phyloP scores from a whole-genome alignment of 2,888 invertebrate genomes.

The Liopterus haemorrhoidalis region DNA sequence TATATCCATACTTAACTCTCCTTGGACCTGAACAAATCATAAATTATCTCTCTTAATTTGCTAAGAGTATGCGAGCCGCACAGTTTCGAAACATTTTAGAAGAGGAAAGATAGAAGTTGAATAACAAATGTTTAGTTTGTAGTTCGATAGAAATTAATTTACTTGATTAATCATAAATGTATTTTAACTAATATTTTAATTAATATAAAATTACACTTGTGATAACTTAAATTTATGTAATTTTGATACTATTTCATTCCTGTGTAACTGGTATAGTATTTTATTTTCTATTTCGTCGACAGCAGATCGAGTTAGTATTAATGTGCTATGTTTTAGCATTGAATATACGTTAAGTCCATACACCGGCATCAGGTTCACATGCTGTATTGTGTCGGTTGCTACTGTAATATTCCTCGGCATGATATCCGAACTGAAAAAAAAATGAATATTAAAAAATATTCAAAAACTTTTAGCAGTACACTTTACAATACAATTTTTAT shows the following conservation, averaged over 20 bases:
- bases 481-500: conserved; percentile 3
- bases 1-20: no score
- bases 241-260: conserved; percentile 49
- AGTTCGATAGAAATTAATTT: conserved; percentile 15
- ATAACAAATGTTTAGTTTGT: no score
- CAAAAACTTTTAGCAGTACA: neutral
- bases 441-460: conserved; percentile 9
- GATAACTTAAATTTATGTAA: conserved; percentile 53
- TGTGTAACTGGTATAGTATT: conserved; percentile 63
- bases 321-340: conserved; percentile 92
- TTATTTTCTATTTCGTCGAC: conserved; percentile 78
- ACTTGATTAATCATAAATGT: no score
- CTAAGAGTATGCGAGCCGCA: no score
- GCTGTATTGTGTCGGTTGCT: conserved; percentile 71
- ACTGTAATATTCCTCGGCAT: conserved; percentile 83
- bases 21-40: no score
- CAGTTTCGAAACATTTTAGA: no score
- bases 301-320: conserved; percentile 80
- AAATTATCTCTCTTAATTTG: no score
- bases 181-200: conserved; percentile 24
- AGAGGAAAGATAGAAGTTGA: no score
- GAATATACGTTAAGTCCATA: conserved; percentile 95
- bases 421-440: conserved; percentile 65
- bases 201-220: conserved; percentile 47
- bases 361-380: conserved; percentile 90